Percentiles rank a stretch among this genome's conserved stretches.
Evolutionary conservation across 1,140 invertebrate genomes (phyloP).

Genomic region (Goniozus legneri): DNA sequence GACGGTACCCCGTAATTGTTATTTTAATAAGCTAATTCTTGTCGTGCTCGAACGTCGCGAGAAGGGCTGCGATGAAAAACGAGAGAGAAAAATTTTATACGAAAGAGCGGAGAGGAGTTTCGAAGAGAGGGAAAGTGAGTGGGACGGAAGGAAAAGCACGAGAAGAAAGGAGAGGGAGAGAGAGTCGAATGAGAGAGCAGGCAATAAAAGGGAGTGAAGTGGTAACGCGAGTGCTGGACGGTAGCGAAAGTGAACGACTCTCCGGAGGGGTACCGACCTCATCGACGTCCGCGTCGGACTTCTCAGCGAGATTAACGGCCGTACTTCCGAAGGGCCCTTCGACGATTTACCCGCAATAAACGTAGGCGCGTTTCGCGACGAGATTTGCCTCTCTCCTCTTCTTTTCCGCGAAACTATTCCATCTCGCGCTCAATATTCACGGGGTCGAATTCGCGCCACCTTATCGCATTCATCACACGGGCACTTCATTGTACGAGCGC

Average conservation of each 20-base stretch:
- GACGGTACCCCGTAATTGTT: constrained; percentile 42
- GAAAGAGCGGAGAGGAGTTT: constrained; percentile 7
- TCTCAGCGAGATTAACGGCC: constrained; percentile 36
- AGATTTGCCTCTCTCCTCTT: constrained; percentile 8
- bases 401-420: constrained; percentile 21
- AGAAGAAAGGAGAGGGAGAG: constrained; percentile 2
- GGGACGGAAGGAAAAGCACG: not conserved
- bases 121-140: constrained; percentile 5
- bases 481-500: no score
- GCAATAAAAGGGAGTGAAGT: constrained; percentile 3
- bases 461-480: no score
- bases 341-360: constrained; percentile 36
- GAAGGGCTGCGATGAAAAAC: constrained; percentile 18
- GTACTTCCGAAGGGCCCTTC: constrained; percentile 23
- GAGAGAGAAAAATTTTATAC: no score
- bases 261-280: constrained; percentile 15
- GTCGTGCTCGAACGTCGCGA: constrained; percentile 28
- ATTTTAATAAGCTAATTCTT: constrained; percentile 49
- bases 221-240: not conserved
- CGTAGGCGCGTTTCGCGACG: constrained; percentile 21
- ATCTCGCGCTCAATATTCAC: no score
- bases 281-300: constrained; percentile 30
- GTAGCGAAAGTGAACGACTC: constrained; percentile 14
- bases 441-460: no score
- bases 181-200: no score